Base-by-base conservation (phyloP, 2,888 invertebrate species). In the Camponotus fellah region DNA sequence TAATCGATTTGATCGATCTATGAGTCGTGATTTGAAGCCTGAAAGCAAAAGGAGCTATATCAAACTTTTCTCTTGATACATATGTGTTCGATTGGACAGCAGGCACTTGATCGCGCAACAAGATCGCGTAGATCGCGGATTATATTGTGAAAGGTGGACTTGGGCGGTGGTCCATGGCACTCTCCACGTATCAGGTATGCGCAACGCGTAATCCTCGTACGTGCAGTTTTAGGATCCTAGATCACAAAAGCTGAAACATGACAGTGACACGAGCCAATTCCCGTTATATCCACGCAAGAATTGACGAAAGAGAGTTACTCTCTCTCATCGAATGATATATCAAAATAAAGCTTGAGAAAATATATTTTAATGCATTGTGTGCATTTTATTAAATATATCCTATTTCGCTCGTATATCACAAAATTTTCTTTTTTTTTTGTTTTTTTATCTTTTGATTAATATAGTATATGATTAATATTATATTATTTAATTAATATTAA, bases 141-240 rank as follows among this genome's bases (percentile, higher is more conserved):
- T 86, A 83, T 85, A 87, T 91, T 87, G 91, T 91, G 91, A 91
- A 91, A 91, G 91, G 92, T 89, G 85, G 88, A 79, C 88, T 91
- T 90, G 89, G 91, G 91, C 91, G 91, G 91, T 91, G 91, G 91
- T 89, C 91, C 87, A 89, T 86, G 75, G 80, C 88, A 86, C 83
- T 88, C 86, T 83, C 86, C 75, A 86, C 79, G 83, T 90, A 85
- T 89, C 86, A 83, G 82, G 85, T 86, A 88, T 87, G 87, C 88
- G 86, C 86, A 86, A 86, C 90, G 71, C 84, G 90, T 74, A 87
- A 75, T 65, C 75, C 17, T 62, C 71, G 69, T 71, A 49, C 79
- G 81, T 85, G 90, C 82, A 81, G 85, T 81, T 90, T 26, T 80
- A 82, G 80, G 85, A 90, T 87, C 80, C 56, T 21, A 65, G 84